Base-by-base conservation (phyloP, 2,888 invertebrate species). In the Bruchidius siliquastri region DNA sequence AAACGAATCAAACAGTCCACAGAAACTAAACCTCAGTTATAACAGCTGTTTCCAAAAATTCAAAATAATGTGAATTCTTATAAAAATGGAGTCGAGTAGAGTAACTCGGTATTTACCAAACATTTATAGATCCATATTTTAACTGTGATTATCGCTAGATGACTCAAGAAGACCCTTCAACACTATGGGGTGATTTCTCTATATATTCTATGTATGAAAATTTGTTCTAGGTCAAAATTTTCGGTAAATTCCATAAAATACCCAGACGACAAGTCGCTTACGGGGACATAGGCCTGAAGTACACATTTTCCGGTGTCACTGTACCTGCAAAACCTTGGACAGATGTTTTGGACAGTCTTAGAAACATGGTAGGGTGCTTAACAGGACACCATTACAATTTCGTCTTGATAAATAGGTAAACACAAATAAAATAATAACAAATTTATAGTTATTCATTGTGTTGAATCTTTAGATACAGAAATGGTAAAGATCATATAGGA, bases 201-300 rank as follows among this genome's bases (percentile, higher is more conserved):
- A n/a, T n/a, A n/a, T n/a, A n/a, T n/a, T n/a, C n/a, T n/a, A n/a
- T n/a, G 8, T 26, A 26, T 26, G 26, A 26, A 4, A 26, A 26
- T 4, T n/a, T 21, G 66, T 72, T 76, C 22, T 74, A 85, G 85
- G 83, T 85, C 76, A 89, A 90, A 80, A 89, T 93, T 0, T 92
- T 90, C 82, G 92, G 92, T 18, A 91, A 91, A 86, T 89, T 90
- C 85, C 89, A 91, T 79, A 87, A 90, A 68, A 88, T 93, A 77
- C 92, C 92, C 10, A 87, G 93, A 49, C 91, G 92, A 82, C 92
- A 92, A 88, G 91, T 90, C 1, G 91, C 92, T 0, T 91, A 89
- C 81, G 93, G 93, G 2, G 91, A 92, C 80, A 84, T 87, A 18
- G 92, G 91, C 0, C 87, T 92, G 76, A 88, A 88, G 0, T 93